Conservation (phyloP, 1,140 invertebrate genomes). For the Leptinotarsa defecta region DNA sequence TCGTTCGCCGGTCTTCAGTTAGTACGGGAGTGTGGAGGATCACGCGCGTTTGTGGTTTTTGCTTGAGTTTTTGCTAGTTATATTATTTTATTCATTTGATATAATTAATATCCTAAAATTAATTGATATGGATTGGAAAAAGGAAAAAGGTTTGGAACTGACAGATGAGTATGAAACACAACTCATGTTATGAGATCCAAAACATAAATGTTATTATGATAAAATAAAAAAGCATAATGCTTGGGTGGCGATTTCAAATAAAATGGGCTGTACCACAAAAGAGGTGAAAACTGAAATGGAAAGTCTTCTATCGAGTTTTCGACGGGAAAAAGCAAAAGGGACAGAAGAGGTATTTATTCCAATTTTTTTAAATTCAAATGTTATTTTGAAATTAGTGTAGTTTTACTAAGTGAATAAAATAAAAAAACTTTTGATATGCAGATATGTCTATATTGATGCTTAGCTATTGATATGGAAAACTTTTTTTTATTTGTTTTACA, state of each 20-base stretch:
- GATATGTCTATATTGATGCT: background rate
- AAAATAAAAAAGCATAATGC: constrained; percentile 16
- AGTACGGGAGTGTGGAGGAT: background rate
- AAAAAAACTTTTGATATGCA: background rate
- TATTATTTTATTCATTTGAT: too few relatives aligned
- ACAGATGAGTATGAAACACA: background rate
- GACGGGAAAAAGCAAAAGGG: background rate
- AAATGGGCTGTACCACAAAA: background rate
- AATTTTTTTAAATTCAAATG: background rate
- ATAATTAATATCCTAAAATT: background rate
- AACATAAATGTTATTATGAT: background rate
- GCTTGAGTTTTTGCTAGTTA: background rate
- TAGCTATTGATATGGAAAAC: too few relatives aligned
- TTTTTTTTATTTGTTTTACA: too few relatives aligned
- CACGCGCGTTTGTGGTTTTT: background rate
- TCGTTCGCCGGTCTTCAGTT: background rate
- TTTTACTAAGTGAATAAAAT: background rate
- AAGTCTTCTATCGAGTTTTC: background rate
- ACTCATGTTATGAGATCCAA: background rate
- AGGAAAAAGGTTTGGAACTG: background rate
- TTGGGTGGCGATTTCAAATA: background rate
- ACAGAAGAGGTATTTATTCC: background rate
- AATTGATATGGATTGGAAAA: background rate
- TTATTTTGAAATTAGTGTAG: background rate
- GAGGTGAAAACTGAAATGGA: background rate